A percentile compares a stretch with the other conserved stretches of the same genome.
These are phyloP conservation scores for Hipposideros armiger DNA, from an alignment of 2,113 vertebrate species.

Conservation along the genomic window DNA sequence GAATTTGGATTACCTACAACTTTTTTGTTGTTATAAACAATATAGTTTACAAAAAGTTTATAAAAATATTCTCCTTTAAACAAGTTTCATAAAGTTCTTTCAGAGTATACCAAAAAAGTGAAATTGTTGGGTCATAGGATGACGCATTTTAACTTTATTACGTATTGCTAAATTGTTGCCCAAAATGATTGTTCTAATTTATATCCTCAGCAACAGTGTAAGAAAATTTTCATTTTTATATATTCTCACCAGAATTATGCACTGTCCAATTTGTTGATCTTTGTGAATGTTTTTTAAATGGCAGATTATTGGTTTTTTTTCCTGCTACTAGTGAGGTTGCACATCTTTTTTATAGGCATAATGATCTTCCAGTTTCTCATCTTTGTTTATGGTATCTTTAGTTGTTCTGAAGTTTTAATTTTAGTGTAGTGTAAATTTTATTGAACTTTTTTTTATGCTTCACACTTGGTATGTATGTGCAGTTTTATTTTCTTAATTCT, in stretches of 20 bases:
- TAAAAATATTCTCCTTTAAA: neutral
- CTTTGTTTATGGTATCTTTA: neutral
- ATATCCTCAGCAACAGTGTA: neutral
- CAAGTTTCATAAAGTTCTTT: neutral
- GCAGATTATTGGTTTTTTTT: neutral
- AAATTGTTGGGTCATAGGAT: neutral
- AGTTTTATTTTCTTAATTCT: neutral
- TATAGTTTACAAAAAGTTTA: neutral
- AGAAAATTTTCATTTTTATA: neutral
- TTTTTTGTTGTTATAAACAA: neutral
- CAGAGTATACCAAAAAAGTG: neutral
- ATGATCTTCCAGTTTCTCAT: neutral
- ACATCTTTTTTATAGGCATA: neutral
- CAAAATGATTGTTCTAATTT: neutral
- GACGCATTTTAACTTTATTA: neutral
- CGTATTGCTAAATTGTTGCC: neutral
- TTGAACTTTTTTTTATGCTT: neutral
- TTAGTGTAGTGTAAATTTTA: neutral
- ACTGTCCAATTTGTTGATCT: neutral
- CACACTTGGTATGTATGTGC: neutral
- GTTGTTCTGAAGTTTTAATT: neutral
- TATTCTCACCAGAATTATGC: neutral
- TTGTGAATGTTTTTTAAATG: neutral
- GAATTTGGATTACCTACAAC: neutral
- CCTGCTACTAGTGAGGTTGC: neutral